Percentiles rank a stretch among this genome's conserved stretches.
Evolutionary conservation across 2,888 invertebrate genomes (phyloP).

Genomic region (Polymixis lichenea): DNA sequence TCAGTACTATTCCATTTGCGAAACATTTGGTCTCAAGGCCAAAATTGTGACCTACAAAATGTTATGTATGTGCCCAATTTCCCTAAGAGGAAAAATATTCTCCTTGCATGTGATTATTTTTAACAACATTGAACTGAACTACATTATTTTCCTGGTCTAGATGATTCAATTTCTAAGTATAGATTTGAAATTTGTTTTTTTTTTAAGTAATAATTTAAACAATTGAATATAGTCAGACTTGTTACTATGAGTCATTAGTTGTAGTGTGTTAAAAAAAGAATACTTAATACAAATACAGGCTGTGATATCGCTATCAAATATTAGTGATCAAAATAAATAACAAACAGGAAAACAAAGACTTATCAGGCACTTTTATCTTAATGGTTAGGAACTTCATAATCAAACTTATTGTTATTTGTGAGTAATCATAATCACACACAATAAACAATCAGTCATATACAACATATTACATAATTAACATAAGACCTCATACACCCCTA

Average conservation of each 20-base stretch:
- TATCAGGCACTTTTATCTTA: slow-evolving; percentile 19
- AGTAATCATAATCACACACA: slow-evolving; percentile 2
- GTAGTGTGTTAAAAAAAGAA: neutral
- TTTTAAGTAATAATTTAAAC: neutral
- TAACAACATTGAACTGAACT: neutral
- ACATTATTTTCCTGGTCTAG: slow-evolving; percentile 17
- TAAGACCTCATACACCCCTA: too few species aligned
- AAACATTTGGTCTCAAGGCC: slow-evolving; percentile 77
- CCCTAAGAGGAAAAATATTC: slow-evolving; percentile 45
- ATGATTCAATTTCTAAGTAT: neutral
- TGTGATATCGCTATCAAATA: neutral
- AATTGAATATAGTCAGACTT: neutral
- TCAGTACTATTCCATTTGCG: slow-evolving; percentile 73
- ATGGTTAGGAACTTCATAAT: slow-evolving; percentile 12
- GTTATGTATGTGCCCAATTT: slow-evolving; percentile 25
- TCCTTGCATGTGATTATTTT: neutral
- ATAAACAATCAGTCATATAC: neutral
- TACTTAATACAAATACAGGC: neutral
- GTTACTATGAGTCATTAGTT: neutral
- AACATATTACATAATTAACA: too few species aligned
- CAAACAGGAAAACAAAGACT: slow-evolving; percentile 1
- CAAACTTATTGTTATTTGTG: neutral
- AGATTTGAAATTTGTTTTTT: neutral
- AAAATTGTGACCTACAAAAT: slow-evolving; percentile 50
- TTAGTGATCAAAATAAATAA: slow-evolving; percentile 30